A percentile compares a stretch with the other conserved stretches of the same genome.
These are phyloP conservation scores for Phymastichus coffea DNA, from an alignment of 1,140 invertebrate genomes.

Conservation along the genomic window DNA sequence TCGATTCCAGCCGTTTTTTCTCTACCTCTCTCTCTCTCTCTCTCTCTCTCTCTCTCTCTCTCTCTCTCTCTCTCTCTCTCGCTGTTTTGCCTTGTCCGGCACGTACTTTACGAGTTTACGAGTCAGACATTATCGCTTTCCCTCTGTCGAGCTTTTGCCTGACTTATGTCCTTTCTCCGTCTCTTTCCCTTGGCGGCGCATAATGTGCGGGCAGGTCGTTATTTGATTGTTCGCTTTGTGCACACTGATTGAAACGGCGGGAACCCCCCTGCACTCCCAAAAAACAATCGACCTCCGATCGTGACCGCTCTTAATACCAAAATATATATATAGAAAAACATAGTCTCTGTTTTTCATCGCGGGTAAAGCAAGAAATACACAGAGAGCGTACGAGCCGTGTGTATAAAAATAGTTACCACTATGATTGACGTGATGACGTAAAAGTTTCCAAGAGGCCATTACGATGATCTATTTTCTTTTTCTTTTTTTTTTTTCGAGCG, in stretches of 20 bases:
- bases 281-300: too few species aligned
- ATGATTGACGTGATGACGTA: too few species aligned
- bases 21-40: not conserved
- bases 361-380: not conserved
- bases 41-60: constrained; percentile 8
- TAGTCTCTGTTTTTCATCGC: not conserved
- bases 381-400: too few species aligned
- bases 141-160: constrained; percentile 20
- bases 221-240: constrained; percentile 18
- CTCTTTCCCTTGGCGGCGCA: constrained; percentile 1
- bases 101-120: constrained; percentile 20
- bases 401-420: too few species aligned
- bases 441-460: too few species aligned
- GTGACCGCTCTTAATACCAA: too few species aligned
- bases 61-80: constrained; percentile 18
- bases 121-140: constrained; percentile 26
- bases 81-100: too few species aligned
- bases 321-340: not conserved
- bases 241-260: not conserved
- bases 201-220: constrained; percentile 7
- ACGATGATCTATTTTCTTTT: too few species aligned
- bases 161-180: not conserved
- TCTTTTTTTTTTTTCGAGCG: too few species aligned
- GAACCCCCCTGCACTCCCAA: not conserved
- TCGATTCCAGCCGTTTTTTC: constrained; percentile 7